A percentile compares a stretch with the other conserved stretches of the same genome.
Conservation (phyloP, 2,888 invertebrate genomes). For the Chironomus riparius region DNA sequence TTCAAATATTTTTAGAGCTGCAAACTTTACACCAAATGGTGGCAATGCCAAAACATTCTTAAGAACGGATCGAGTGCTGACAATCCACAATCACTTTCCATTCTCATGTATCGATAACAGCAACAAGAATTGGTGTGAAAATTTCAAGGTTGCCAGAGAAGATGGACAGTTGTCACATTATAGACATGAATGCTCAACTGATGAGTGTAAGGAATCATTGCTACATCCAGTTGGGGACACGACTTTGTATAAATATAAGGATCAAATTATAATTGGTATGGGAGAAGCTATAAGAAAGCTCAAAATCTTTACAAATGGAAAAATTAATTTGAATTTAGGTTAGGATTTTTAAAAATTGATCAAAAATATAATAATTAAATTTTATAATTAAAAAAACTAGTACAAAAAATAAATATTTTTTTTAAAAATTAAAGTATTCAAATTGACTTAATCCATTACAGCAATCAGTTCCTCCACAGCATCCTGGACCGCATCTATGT, state of each 20-base stretch:
- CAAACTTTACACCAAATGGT: not conserved
- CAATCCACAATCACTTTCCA: constrained; percentile 10
- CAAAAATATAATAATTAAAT: too few relatives aligned
- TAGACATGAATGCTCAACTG: not conserved
- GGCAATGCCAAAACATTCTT: not conserved
- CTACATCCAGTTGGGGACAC: constrained; percentile 1
- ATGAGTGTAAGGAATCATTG: not conserved
- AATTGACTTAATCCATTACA: too few relatives aligned
- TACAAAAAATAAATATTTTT: too few relatives aligned
- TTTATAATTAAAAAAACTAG: too few relatives aligned
- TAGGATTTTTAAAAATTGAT: too few relatives aligned
- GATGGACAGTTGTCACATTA: constrained; percentile 12
- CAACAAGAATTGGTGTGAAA: not conserved
- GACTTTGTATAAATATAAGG: constrained; percentile 18
- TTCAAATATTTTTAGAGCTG: not conserved
- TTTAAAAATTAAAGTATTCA: too few relatives aligned
- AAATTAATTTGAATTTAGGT: too few relatives aligned
- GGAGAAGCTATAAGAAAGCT: not conserved
- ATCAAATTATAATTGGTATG: not conserved
- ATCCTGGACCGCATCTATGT: too few relatives aligned
- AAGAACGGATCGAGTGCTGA: not conserved
- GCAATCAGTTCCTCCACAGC: too few relatives aligned
- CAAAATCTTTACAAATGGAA: constrained; percentile 29
- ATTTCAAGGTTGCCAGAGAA: not conserved
- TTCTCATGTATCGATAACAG: not conserved